Conservation (phyloP, 92 coral and sea anemone genomes). For the Paramuricea clavata region DNA sequence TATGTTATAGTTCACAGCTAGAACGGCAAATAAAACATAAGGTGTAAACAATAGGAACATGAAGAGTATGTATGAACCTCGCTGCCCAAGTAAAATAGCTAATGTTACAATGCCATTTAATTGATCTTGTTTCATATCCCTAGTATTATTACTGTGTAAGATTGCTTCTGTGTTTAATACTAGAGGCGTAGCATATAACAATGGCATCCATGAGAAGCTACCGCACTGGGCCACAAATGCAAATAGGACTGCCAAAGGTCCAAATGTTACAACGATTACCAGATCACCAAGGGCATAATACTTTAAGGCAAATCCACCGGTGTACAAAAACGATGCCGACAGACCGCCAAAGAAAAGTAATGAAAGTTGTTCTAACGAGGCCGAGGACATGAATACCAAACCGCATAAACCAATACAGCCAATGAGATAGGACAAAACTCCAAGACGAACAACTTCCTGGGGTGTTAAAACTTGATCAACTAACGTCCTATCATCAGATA, state of each 20-base stretch:
- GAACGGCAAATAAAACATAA: conserved; percentile 82
- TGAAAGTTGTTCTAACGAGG: conserved; percentile 93
- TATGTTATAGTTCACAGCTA: conserved; percentile 85
- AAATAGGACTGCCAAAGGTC: conserved; percentile 94
- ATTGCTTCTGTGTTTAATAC: conserved; percentile 89
- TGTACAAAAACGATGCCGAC: conserved; percentile 76
- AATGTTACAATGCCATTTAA: conserved; percentile 87
- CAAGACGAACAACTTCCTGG: conserved; percentile 92
- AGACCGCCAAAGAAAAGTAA: conserved; percentile 52
- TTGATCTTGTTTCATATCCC: conserved; percentile 86
- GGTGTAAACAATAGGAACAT: conserved; percentile 87
- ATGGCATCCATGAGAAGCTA: conserved; percentile 77
- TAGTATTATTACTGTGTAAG: conserved; percentile 85
- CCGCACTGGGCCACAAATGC: conserved; percentile 92
- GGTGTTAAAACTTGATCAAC: conserved; percentile 91
- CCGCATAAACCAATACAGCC: conserved; percentile 83
- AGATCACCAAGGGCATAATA: conserved; percentile 96
- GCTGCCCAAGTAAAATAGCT: conserved; percentile 84
- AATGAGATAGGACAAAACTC: conserved; percentile 79
- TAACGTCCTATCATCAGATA: conserved; percentile 94
- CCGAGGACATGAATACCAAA: conserved; percentile 85
- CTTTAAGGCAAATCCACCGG: conserved; percentile 96
- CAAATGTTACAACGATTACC: conserved; percentile 93
- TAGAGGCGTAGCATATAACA: conserved; percentile 86
- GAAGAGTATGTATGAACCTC: conserved; percentile 84